phyloP scores from a whole-genome alignment of 2,797 vertebrate species.

The Ctenopoma kingsleyae region DNA sequence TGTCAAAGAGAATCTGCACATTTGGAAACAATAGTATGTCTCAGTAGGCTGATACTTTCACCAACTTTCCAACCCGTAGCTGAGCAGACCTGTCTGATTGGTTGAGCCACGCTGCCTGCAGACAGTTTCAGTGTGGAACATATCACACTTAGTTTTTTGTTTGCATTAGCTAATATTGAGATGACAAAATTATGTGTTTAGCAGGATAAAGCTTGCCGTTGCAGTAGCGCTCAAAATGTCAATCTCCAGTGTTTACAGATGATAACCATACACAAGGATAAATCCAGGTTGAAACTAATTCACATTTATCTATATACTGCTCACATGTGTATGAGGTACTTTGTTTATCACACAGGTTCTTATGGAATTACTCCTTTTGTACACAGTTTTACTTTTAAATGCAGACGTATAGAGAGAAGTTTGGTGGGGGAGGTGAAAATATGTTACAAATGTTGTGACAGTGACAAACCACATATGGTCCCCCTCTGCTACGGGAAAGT shows the following conservation, averaged over 20 bases:
- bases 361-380: background rate
- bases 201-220: background rate
- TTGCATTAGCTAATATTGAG: slow-evolving; percentile 3
- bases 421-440: slow-evolving; percentile 41
- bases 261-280: background rate
- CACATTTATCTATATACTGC: background rate
- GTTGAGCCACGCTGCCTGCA: slow-evolving; percentile 35
- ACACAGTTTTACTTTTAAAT: slow-evolving; percentile 37
- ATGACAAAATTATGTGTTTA: slow-evolving; percentile 1
- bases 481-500: slow-evolving; percentile 63
- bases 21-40: slow-evolving; percentile 56
- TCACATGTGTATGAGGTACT: too few species aligned
- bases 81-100: slow-evolving; percentile 30
- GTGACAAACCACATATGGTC: slow-evolving; percentile 73
- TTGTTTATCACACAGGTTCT: background rate
- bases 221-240: background rate
- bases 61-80: slow-evolving; percentile 52
- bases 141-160: slow-evolving; percentile 16
- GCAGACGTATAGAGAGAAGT: slow-evolving; percentile 12
- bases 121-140: slow-evolving; percentile 22
- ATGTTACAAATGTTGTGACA: slow-evolving; percentile 65
- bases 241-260: background rate
- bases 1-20: slow-evolving; percentile 22
- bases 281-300: background rate
- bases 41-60: slow-evolving; percentile 49